Evolutionary conservation across 2,888 invertebrate genomes (phyloP).

Genomic region (Amphiduros pacificus): DNA sequence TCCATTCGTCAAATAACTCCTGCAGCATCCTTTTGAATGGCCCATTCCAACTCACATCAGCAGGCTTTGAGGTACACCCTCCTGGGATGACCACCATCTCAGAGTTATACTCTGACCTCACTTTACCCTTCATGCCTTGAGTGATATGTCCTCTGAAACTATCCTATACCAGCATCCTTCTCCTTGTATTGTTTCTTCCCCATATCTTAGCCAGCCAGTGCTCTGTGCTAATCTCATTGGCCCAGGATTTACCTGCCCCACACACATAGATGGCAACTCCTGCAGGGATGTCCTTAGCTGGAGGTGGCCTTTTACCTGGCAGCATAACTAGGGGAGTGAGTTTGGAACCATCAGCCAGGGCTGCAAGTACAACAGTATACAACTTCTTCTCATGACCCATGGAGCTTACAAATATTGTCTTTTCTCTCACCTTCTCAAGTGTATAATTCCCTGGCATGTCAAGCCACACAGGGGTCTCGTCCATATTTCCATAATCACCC

Average conservation of each 20-base stretch:
- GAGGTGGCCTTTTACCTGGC: background rate
- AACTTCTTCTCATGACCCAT: background rate
- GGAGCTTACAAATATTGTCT: background rate
- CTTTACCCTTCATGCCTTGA: too few relatives aligned
- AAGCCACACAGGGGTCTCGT: background rate
- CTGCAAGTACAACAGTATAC: background rate
- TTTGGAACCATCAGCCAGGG: background rate
- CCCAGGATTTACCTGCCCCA: background rate
- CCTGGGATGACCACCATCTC: too few relatives aligned
- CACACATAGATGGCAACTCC: background rate
- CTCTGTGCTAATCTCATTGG: too few relatives aligned
- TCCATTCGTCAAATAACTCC: background rate
- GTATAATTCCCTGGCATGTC: background rate
- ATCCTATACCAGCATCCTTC: too few relatives aligned
- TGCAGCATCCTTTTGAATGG: too few relatives aligned
- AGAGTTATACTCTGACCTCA: too few relatives aligned
- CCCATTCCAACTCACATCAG: too few relatives aligned
- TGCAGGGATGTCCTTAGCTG: background rate
- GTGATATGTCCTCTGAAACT: too few relatives aligned
- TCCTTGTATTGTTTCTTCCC: too few relatives aligned
- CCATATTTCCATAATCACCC: background rate
- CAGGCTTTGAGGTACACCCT: too few relatives aligned
- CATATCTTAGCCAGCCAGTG: too few relatives aligned
- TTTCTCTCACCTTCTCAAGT: background rate
- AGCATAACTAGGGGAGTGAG: background rate